These are phyloP conservation scores for Drosophila repletoides DNA, from an alignment of 1,140 invertebrate genomes.

Conservation along the genomic window DNA sequence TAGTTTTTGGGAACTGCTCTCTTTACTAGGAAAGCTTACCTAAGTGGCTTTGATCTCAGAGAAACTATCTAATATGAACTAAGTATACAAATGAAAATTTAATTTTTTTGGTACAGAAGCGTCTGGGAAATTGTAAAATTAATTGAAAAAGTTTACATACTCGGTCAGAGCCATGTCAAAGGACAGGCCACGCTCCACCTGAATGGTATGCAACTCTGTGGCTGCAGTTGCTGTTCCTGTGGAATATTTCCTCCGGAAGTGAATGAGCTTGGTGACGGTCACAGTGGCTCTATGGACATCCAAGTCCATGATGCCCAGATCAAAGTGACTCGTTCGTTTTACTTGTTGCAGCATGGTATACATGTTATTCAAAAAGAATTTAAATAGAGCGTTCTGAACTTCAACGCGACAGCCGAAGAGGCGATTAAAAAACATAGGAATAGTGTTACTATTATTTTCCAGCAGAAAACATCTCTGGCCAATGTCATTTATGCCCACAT, in stretches of 20 bases:
- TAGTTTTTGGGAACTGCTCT: no score
- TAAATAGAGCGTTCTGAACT: background rate
- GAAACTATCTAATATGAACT: no score
- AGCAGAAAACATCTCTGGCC: background rate
- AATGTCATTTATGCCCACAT: background rate
- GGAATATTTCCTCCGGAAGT: background rate
- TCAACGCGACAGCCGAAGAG: background rate
- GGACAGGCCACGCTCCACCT: background rate
- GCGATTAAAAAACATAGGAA: background rate
- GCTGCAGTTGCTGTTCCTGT: no score
- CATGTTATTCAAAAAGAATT: background rate
- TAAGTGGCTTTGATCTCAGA: no score
- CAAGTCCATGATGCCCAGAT: background rate
- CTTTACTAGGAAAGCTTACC: no score
- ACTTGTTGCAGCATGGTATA: background rate
- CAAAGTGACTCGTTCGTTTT: background rate
- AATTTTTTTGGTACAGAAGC: no score
- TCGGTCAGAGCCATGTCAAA: background rate
- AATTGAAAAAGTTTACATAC: no score
- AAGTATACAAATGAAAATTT: no score
- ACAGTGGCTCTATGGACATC: background rate
- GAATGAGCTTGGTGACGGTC: background rate
- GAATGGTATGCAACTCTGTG: background rate
- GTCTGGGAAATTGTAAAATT: no score
- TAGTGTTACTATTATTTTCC: background rate